phyloP scores from a whole-genome alignment of 2,888 invertebrate species.

The Xylota segnis region DNA sequence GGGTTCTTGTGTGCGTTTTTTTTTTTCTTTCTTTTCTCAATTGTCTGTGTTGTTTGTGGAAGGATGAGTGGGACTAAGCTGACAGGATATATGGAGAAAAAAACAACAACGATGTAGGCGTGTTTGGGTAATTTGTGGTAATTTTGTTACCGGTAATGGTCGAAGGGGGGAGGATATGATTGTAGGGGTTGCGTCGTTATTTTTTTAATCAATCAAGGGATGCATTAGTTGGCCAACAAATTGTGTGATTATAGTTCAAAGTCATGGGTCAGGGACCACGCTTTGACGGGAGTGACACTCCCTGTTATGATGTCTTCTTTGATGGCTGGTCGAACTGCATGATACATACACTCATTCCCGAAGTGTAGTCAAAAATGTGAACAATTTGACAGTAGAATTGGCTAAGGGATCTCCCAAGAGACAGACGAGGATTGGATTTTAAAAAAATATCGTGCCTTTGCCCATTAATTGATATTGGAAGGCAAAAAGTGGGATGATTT shows the following conservation, averaged over 20 bases:
- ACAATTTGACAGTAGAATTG: no score
- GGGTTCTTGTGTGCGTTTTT: constrained; percentile 24
- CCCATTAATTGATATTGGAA: no score
- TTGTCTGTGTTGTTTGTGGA: constrained; percentile 35
- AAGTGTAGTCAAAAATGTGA: no score
- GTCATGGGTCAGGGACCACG: neutral
- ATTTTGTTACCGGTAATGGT: constrained; percentile 56
- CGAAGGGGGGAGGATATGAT: constrained; percentile 23
- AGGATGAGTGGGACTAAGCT: constrained; percentile 35
- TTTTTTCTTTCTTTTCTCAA: neutral
- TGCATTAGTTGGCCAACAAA: constrained; percentile 33
- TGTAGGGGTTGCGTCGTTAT: constrained; percentile 21
- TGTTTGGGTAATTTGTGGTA: constrained; percentile 56
- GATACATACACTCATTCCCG: neutral
- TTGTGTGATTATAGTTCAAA: constrained; percentile 19
- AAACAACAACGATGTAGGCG: constrained; percentile 38
- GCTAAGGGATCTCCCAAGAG: no score
- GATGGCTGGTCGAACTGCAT: neutral
- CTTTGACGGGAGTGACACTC: neutral
- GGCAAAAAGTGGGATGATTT: no score
- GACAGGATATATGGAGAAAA: neutral
- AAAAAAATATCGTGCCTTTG: no score
- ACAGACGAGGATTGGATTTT: no score
- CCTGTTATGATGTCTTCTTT: neutral
- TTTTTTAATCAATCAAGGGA: constrained; percentile 17